Percentiles rank a stretch among this genome's conserved stretches.
phyloP scores from a whole-genome alignment of 2,113 vertebrate species.

The Varanus salvator region DNA sequence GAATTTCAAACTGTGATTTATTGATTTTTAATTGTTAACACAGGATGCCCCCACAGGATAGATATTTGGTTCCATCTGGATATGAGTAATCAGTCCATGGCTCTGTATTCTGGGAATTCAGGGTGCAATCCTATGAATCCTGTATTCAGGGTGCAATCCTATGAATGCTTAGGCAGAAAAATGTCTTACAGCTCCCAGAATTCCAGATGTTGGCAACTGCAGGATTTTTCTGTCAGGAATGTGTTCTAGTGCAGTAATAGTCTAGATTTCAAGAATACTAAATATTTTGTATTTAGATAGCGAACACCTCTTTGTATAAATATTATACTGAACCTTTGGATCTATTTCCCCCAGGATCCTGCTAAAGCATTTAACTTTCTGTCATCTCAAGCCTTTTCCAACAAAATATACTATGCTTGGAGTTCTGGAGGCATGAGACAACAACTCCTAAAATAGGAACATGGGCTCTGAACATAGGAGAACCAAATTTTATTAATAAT shows the following conservation, averaged over 20 bases:
- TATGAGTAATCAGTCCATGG: constrained; percentile 12
- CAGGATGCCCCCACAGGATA: constrained; percentile 24
- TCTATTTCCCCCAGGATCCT: constrained; percentile 71
- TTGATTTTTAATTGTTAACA: background rate
- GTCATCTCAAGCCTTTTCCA: constrained; percentile 68
- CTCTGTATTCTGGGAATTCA: constrained; percentile 42
- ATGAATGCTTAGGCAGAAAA: no score
- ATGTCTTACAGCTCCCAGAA: no score
- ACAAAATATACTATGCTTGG: constrained; percentile 61
- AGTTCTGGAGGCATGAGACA: constrained; percentile 65
- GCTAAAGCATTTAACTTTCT: constrained; percentile 77
- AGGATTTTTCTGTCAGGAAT: no score
- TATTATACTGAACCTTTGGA: constrained; percentile 56
- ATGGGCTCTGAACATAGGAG: constrained; percentile 59
- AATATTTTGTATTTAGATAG: constrained; percentile 49
- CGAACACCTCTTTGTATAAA: constrained; percentile 57
- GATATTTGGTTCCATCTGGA: constrained; percentile 43
- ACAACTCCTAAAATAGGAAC: constrained; percentile 59
- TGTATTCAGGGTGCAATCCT: constrained; percentile 15
- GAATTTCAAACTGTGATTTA: background rate
- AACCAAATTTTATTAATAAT: constrained; percentile 59
- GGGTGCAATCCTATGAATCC: no score
- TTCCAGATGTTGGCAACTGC: no score
- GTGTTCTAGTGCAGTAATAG: background rate
- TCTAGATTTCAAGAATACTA: constrained; percentile 38